Conservation (phyloP, 2,888 invertebrate genomes). For the Sphaerophoria taeniata region DNA sequence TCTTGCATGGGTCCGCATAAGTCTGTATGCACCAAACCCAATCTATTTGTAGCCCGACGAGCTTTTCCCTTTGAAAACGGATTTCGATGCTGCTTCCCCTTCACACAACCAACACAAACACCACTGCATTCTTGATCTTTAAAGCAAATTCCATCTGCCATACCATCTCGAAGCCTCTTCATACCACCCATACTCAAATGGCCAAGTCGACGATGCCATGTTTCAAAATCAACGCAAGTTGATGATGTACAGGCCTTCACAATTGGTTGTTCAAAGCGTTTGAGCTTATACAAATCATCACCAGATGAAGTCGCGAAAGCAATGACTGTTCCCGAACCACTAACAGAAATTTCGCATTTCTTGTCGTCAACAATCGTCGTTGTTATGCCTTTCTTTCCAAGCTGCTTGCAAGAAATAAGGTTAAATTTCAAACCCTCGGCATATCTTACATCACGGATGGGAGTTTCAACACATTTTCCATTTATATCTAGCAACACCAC, state of each 20-base stretch:
- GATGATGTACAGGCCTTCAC: constrained; percentile 11
- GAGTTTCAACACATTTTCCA: constrained; percentile 16
- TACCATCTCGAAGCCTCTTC: constrained; percentile 21
- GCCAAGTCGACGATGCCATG: too few species aligned
- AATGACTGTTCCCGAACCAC: background rate
- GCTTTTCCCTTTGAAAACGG: too few species aligned
- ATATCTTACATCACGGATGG: constrained; percentile 30
- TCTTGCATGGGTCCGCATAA: too few species aligned
- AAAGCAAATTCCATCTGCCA: constrained; percentile 14
- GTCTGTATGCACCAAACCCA: too few species aligned
- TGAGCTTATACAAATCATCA: constrained; percentile 19
- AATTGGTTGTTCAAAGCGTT: background rate
- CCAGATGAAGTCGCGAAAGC: constrained; percentile 7
- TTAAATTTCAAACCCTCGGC: constrained; percentile 27
- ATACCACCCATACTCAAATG: constrained; percentile 12
- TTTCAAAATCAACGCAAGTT: constrained; percentile 15
- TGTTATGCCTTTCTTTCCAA: constrained; percentile 11
- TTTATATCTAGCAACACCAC: constrained; percentile 24
- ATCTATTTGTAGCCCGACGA: too few species aligned
- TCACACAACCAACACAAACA: too few species aligned
- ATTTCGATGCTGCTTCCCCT: too few species aligned
- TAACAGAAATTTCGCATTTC: constrained; percentile 12
- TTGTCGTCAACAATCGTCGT: constrained; percentile 14
- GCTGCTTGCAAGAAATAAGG: constrained; percentile 22
- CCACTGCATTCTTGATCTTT: constrained; percentile 11